A percentile compares a stretch with the other conserved stretches of the same genome.
Evolutionary conservation across 1,140 invertebrate species (phyloP).

Genomic region (Pteromalus puparum): DNA sequence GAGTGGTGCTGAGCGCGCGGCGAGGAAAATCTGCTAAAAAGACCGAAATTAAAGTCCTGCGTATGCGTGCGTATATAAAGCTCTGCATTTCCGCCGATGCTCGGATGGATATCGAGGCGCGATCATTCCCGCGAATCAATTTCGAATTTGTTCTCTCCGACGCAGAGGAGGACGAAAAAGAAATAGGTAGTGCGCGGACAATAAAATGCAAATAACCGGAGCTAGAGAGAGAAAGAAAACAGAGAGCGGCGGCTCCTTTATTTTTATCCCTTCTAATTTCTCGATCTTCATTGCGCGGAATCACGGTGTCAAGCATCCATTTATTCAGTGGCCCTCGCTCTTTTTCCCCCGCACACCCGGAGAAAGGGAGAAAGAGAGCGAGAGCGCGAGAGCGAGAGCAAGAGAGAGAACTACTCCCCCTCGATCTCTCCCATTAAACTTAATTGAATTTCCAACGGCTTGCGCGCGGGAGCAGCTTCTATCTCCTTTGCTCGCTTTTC

Average conservation of each 20-base stretch:
- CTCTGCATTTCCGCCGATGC: not conserved
- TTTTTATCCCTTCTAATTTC: slow-evolving; percentile 39
- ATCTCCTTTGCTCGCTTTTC: not conserved
- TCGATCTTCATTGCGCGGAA: slow-evolving; percentile 44
- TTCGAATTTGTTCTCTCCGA: not conserved
- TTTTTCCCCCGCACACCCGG: not conserved
- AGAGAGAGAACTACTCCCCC: slow-evolving; percentile 31
- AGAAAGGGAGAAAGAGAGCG: too few species aligned
- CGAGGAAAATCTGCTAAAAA: slow-evolving; percentile 31
- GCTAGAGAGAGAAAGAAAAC: not conserved
- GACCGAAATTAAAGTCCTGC: slow-evolving; percentile 10
- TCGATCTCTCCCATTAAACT: slow-evolving; percentile 57
- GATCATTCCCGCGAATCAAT: not conserved
- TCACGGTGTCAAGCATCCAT: slow-evolving; percentile 51
- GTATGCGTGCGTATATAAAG: not conserved
- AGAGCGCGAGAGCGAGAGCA: too few species aligned
- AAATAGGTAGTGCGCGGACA: not conserved
- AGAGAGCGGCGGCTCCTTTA: slow-evolving; percentile 9
- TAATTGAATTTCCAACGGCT: slow-evolving; percentile 61
- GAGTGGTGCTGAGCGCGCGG: not conserved
- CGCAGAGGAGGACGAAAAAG: not conserved
- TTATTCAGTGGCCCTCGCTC: slow-evolving; percentile 50
- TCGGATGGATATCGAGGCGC: not conserved
- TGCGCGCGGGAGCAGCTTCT: not conserved
- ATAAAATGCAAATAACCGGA: slow-evolving; percentile 30